A percentile compares a stretch with the other conserved stretches of the same genome.
These are phyloP conservation scores for Polydrusus cervinus DNA, from an alignment of 2,888 invertebrate species.

Conservation along the genomic window DNA sequence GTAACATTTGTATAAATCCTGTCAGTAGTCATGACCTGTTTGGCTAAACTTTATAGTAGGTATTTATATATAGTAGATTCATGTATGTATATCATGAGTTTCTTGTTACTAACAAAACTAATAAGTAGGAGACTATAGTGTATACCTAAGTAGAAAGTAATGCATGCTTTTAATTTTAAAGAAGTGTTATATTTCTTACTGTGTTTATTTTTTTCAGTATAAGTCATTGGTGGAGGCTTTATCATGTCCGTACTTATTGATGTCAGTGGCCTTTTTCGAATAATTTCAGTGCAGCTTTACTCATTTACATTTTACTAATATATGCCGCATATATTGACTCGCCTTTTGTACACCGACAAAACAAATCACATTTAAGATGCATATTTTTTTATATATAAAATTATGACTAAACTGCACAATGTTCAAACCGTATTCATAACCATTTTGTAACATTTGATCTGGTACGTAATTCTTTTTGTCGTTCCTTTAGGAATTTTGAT, in stretches of 20 bases:
- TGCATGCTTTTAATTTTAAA: conserved; percentile 22
- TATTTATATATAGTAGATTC: conserved; percentile 29
- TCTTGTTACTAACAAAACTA: conserved; percentile 29
- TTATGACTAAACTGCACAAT: conserved; percentile 50
- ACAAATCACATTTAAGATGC: conserved; percentile 13
- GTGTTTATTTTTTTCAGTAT: conserved; percentile 68
- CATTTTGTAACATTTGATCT: conserved; percentile 24
- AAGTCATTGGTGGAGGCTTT: conserved; percentile 68
- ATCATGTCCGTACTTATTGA: conserved; percentile 65
- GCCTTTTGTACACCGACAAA: conserved; percentile 28
- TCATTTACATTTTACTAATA: conserved; percentile 32
- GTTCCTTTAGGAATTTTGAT: conserved; percentile 22
- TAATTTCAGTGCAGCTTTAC: conserved; percentile 50
- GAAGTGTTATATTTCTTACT: conserved; percentile 25
- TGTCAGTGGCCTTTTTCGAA: conserved; percentile 58
- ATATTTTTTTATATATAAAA: conserved; percentile 51
- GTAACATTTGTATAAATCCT: conserved; percentile 12
- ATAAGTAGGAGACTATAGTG: neutral
- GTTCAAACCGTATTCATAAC: conserved; percentile 12
- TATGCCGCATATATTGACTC: conserved; percentile 7
- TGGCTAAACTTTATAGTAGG: conserved; percentile 14
- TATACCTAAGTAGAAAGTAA: conserved; percentile 7
- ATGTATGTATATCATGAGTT: conserved; percentile 13
- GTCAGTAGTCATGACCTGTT: neutral
- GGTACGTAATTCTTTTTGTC: conserved; percentile 19